Evolutionary conservation across 2,113 vertebrate genomes (phyloP).

Genomic region (Misgurnus anguillicaudatus): DNA sequence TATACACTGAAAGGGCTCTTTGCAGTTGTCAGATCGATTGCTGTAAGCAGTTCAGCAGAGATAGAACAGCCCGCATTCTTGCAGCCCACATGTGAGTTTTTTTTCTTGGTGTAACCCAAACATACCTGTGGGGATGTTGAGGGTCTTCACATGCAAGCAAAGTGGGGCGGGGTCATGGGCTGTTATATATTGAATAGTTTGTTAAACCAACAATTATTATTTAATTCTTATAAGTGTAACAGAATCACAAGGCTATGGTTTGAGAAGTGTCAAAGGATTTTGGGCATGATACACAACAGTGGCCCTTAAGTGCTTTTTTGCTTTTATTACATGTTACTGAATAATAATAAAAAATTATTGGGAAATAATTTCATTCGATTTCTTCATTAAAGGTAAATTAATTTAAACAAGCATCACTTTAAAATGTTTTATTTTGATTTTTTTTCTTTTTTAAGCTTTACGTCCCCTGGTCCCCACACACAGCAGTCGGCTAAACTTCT

Average conservation of each 20-base stretch:
- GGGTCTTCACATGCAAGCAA: constrained; percentile 52
- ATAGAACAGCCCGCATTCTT: constrained; percentile 69
- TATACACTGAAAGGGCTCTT: constrained; percentile 23
- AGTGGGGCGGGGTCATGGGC: constrained; percentile 18
- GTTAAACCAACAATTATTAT: not conserved
- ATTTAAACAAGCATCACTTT: no score
- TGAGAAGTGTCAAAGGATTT: not conserved
- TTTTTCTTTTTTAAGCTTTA: no score
- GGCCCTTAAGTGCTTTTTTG: not conserved
- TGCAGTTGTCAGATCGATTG: constrained; percentile 33
- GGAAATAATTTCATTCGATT: no score
- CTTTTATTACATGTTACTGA: no score
- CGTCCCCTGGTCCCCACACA: no score
- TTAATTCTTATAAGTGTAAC: not conserved
- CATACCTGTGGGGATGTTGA: constrained; percentile 58
- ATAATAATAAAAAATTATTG: no score
- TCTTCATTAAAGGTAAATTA: no score
- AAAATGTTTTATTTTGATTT: no score
- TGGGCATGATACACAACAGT: not conserved
- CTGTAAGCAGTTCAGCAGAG: constrained; percentile 58
- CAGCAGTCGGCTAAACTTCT: no score
- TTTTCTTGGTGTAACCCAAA: constrained; percentile 75
- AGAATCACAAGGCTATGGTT: not conserved
- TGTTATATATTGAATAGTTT: not conserved
- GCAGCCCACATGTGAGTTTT: constrained; percentile 70